Base-by-base conservation (phyloP, 2,797 vertebrate species). In the Gorsachius magnificus region DNA sequence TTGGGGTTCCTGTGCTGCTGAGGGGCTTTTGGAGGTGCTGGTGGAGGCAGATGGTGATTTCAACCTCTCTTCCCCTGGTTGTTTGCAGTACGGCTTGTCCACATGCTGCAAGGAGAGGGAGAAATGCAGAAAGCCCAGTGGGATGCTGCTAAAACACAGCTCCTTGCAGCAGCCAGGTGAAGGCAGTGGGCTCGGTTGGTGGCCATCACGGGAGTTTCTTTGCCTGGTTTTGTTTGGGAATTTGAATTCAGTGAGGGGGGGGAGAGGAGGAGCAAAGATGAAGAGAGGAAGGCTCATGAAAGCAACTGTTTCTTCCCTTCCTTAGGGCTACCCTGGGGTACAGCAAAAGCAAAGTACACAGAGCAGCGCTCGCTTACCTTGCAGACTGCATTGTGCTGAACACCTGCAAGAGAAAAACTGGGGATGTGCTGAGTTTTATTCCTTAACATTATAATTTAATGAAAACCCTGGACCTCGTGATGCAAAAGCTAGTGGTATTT, bases 361-460 rank as follows among this genome's bases (percentile, higher is more conserved):
- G 72, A 51, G 41, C 78, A 54, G 72, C 83, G 53, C 68, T 41
- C 16, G 5, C 53, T 51, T 35, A 43, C 78, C 75, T 50, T 58
- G 48, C 84, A 75, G 50, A 10, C 76, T 65, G 61, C 48, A 6
- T 76, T 17, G 50, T 26, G 54, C 65, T 78, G 63, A 84, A 35
- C 35, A 75, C 45, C 77, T 29, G 66, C 29, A 46, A 77, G 64
- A 63, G 46, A 53, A 89, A 71, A 87, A n/a, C 15, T 1, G 2
- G 29, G 26, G 78, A 71, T 20, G 7, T 57, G 63, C 64, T 64
- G 66, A 51, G 28, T 53, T 94, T 80, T 87, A 66, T 69, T 83
- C 75, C 71, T 68, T 53, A 35, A 33, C 35, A 53, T 70, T 61
- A 66, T 54, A 56, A 77, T 93, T 93, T 92, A 80, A 93, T 85